These are phyloP conservation scores for Drepana arcuata DNA, from an alignment of 1,140 invertebrate genomes.

Conservation along the genomic window DNA sequence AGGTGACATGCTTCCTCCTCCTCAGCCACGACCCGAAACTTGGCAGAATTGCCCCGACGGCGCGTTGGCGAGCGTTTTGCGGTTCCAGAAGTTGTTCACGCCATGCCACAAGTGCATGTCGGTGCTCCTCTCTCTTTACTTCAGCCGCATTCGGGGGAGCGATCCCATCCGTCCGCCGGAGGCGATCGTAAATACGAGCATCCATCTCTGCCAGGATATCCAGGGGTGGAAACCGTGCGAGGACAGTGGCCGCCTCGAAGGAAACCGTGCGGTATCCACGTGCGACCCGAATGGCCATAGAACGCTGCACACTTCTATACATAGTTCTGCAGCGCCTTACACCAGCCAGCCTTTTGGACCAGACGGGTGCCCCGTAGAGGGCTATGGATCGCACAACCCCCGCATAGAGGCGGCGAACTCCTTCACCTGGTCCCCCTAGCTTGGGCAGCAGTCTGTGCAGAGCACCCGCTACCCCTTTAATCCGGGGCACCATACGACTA, in stretches of 20 bases:
- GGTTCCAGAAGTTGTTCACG: too few relatives aligned
- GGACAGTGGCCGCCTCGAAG: conserved; percentile 4
- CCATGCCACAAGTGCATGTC: too few relatives aligned
- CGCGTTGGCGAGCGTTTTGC: too few relatives aligned
- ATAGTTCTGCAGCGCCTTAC: neutral
- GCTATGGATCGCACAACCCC: conserved; percentile 6
- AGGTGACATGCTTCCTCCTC: conserved; percentile 17
- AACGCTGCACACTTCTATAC: conserved; percentile 1
- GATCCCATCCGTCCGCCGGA: neutral
- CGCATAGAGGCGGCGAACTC: conserved; percentile 2
- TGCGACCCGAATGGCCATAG: conserved; percentile 4
- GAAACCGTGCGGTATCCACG: conserved; percentile 6
- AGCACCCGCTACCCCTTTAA: conserved; percentile 2
- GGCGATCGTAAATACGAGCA: neutral
- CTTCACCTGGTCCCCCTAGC: conserved; percentile 3
- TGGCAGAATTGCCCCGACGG: too few relatives aligned
- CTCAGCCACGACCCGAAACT: too few relatives aligned
- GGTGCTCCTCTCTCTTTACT: too few relatives aligned
- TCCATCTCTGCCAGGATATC: neutral
- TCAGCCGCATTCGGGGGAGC: too few relatives aligned
- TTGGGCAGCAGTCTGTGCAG: conserved; percentile 6
- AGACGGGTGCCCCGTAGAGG: conserved; percentile 9
- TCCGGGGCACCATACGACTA: neutral
- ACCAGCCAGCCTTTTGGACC: neutral
- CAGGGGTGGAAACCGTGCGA: conserved; percentile 1